Base-by-base conservation (phyloP, 2,113 vertebrate genomes). In the Aegotheles bennettii region DNA sequence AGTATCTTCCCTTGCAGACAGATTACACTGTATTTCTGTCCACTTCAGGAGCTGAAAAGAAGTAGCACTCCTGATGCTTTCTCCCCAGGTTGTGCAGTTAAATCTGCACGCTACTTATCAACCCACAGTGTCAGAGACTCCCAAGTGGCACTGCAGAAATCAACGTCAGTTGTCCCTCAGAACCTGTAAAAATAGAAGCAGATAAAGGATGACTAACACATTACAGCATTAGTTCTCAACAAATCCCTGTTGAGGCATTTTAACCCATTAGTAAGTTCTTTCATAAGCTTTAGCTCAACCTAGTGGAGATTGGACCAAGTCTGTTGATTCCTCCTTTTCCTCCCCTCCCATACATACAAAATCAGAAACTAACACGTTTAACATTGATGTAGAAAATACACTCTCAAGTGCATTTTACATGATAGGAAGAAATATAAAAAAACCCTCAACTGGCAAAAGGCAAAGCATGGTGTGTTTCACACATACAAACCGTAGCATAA, bases 131-230 rank as follows among this genome's bases (percentile, higher is more conserved):
- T 76, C 63, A 42, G 86, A 89, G 68, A 53, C 75, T 83, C 93
- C 48, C 36, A 87, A 96, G 83, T 53, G 75, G 76, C 94, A 97
- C 96, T 85, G 48, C 94, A 90, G 94, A 86, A 92, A 82, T 40
- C 84, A 94, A 92, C 92, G 28, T 96, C 96, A 94, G 93, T 95
- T 97, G 98, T 98, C 97, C 92, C 97, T 97, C 95, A 96, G 95
- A 97, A 98, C 96, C 98, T 99, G 97, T 86, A 97, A 97, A 98
- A 98, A 98, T 21, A 98, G 97, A 97, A 97, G 76, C 80, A 96
- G 96, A 97, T 97, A 96, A 97, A 95, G 91, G 95, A 97, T 98
- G 97, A 98, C 96, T 98, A 98, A 98, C 74, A 95, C 93, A 93
- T 96, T 92, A 97, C 86, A 95, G 84, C 97, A 92, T 88, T 84